These are phyloP conservation scores for Carcharodon carcharias DNA, from an alignment of 2,797 vertebrate genomes.

Conservation along the genomic window DNA sequence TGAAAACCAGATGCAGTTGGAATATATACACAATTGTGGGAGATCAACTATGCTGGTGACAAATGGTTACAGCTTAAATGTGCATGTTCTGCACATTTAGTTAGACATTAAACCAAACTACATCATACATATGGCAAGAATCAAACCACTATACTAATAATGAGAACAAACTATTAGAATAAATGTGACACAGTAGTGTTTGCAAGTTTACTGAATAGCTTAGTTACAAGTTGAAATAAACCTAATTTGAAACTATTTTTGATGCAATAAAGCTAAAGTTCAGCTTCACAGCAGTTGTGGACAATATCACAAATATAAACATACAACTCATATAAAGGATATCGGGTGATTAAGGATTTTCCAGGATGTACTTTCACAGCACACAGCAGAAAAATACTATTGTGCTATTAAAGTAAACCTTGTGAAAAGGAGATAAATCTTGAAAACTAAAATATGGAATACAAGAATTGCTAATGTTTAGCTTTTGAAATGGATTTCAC, in stretches of 20 bases:
- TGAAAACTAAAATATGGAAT: slow-evolving; percentile 11
- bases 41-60: background rate
- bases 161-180: background rate
- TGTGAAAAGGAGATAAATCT: background rate
- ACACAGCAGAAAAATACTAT: background rate
- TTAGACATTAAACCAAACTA: background rate
- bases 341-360: background rate
- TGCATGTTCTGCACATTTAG: background rate
- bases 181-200: background rate
- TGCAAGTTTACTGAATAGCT: slow-evolving; percentile 22
- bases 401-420: background rate
- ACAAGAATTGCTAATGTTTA: background rate
- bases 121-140: background rate
- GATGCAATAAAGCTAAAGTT: background rate
- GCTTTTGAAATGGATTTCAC: background rate
- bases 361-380: background rate
- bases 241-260: background rate
- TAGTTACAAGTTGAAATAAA: background rate
- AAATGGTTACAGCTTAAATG: slow-evolving; percentile 20
- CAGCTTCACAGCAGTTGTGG: background rate
- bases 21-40: background rate
- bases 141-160: background rate
- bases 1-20: background rate
- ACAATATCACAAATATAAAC: background rate
- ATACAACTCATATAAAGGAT: background rate